Evolutionary conservation across 2,888 invertebrate species (phyloP).

Genomic region (Nemurella pictetii): DNA sequence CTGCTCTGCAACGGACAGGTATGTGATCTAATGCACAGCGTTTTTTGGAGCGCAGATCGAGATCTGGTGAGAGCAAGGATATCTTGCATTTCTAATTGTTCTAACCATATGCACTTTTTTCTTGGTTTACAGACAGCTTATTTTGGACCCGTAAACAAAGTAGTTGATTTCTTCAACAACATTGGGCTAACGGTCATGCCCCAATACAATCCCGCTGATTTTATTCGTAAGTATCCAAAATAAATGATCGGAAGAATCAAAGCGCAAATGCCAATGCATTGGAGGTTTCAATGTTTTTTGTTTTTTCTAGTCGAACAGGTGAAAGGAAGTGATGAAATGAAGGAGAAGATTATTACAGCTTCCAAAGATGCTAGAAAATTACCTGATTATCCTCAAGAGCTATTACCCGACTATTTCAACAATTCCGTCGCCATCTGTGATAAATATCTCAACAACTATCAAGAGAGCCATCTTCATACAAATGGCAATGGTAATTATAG

Average conservation of each 20-base stretch:
- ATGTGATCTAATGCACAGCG: background rate
- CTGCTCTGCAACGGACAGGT: constrained; percentile 68
- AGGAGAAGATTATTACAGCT: constrained; percentile 68
- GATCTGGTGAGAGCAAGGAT: background rate
- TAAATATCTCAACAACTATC: constrained; percentile 48
- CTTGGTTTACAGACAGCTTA: constrained; percentile 61
- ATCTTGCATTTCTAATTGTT: background rate
- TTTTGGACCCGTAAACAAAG: constrained; percentile 71
- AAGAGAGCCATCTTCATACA: constrained; percentile 46
- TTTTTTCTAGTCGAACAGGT: constrained; percentile 70
- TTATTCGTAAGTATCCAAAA: constrained; percentile 64
- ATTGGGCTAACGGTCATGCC: constrained; percentile 72
- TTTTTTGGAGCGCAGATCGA: background rate
- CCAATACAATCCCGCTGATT: constrained; percentile 84
- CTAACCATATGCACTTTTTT: background rate
- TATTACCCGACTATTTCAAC: constrained; percentile 49
- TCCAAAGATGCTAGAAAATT: constrained; percentile 64
- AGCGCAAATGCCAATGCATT: too few relatives aligned
- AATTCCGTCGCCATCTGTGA: constrained; percentile 47
- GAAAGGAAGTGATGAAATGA: constrained; percentile 67
- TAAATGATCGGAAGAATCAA: background rate
- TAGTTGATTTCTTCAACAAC: constrained; percentile 71
- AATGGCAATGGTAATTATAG: constrained; percentile 44
- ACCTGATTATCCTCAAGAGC: constrained; percentile 61
- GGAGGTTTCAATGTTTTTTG: background rate